These are phyloP conservation scores for Lasioglossum zephyrum DNA, from an alignment of 2,888 invertebrate genomes.

Conservation along the genomic window DNA sequence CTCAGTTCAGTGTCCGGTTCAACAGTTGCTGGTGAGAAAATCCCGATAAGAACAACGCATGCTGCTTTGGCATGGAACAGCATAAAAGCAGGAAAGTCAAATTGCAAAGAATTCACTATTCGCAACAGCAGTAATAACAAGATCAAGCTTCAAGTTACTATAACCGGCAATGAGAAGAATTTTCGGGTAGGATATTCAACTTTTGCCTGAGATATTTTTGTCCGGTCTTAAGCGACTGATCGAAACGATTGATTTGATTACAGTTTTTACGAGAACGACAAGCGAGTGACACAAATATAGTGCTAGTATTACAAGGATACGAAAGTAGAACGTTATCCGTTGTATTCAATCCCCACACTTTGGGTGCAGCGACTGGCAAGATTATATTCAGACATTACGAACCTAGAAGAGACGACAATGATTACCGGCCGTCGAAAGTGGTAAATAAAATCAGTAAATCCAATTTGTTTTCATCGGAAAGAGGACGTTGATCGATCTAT, in stretches of 20 bases:
- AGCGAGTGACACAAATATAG: slow-evolving; percentile 74
- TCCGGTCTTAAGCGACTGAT: background rate
- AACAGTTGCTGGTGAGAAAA: slow-evolving; percentile 75
- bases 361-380: slow-evolving; percentile 86
- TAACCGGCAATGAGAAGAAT: slow-evolving; percentile 80
- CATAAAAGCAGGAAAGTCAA: slow-evolving; percentile 85
- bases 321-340: slow-evolving; percentile 86
- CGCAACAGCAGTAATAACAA: slow-evolving; percentile 86
- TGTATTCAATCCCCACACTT: slow-evolving; percentile 86
- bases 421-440: slow-evolving; percentile 59
- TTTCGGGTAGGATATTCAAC: slow-evolving; percentile 79
- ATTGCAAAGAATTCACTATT: slow-evolving; percentile 86
- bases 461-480: background rate
- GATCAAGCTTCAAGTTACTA: slow-evolving; percentile 85
- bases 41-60: slow-evolving; percentile 86
- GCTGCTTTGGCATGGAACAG: slow-evolving; percentile 87
- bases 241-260: slow-evolving; percentile 29
- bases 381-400: slow-evolving; percentile 85
- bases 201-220: background rate
- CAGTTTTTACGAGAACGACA: slow-evolving; percentile 80
- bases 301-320: slow-evolving; percentile 85
- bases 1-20: slow-evolving; percentile 78
- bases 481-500: slow-evolving; percentile 4
- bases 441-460: slow-evolving; percentile 50
- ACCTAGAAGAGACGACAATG: slow-evolving; percentile 65